phyloP scores from a whole-genome alignment of 2,888 invertebrate species.

The Desoria tigrina region DNA sequence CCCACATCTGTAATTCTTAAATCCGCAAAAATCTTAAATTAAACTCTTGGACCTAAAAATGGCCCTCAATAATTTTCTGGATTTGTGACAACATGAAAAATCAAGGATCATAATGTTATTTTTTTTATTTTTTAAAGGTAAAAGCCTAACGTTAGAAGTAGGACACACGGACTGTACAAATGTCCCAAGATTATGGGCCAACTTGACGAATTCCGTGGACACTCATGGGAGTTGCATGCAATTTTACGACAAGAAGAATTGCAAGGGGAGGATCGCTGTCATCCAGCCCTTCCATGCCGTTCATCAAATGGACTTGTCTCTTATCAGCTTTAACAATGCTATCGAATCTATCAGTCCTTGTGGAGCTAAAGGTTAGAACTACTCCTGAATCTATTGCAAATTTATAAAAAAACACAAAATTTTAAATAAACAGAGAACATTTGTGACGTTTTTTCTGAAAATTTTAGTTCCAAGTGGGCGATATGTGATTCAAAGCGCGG shows the following conservation, averaged over 20 bases:
- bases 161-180: constrained; percentile 39
- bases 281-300: constrained; percentile 43
- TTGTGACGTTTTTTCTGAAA: constrained; percentile 13
- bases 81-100: not conserved
- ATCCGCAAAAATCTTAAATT: no score
- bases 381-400: not conserved
- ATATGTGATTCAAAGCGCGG: constrained; percentile 44
- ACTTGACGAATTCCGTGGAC: constrained; percentile 37
- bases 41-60: no score
- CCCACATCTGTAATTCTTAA: no score
- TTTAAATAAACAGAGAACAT: constrained; percentile 9
- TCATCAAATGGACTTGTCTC: constrained; percentile 44
- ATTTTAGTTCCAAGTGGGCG: constrained; percentile 39
- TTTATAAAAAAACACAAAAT: not conserved
- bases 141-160: constrained; percentile 41
- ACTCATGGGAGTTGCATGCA: constrained; percentile 44
- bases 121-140: no score
- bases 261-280: constrained; percentile 41
- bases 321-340: constrained; percentile 44
- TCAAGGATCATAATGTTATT: not conserved
- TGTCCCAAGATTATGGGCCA: constrained; percentile 40
- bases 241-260: constrained; percentile 42
- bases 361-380: constrained; percentile 41
- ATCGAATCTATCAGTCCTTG: constrained; percentile 41
- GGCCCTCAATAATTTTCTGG: no score